Evolutionary conservation across 2,888 invertebrate species (phyloP).

Genomic region (Alcis repandata): DNA sequence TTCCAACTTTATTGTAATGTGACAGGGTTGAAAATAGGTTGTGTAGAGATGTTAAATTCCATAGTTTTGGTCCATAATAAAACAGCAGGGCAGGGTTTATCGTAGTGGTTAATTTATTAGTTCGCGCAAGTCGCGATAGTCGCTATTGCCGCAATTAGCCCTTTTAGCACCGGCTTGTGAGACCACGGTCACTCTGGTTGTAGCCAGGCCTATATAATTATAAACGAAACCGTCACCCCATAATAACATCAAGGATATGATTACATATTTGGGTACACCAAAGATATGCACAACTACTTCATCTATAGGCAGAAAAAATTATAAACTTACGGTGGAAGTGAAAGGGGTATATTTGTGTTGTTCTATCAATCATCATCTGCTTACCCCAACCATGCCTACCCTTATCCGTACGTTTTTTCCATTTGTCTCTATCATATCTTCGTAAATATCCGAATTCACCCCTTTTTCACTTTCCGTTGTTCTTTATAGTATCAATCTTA

Average conservation of each 20-base stretch:
- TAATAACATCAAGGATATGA: background rate
- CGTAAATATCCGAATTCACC: no score
- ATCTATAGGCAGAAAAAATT: background rate
- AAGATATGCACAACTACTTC: background rate
- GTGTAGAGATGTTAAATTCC: conserved; percentile 15
- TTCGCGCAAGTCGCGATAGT: conserved; percentile 41
- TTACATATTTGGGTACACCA: background rate
- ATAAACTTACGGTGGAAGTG: no score
- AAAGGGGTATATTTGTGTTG: no score
- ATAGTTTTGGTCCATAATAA: conserved; percentile 38
- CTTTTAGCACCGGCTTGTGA: conserved; percentile 43
- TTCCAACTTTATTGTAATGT: conserved; percentile 12
- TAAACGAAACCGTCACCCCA: background rate
- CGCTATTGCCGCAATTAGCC: conserved; percentile 53
- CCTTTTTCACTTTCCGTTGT: no score
- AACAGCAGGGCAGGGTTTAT: conserved; percentile 41
- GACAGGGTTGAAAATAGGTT: conserved; percentile 20
- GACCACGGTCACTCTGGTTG: conserved; percentile 8
- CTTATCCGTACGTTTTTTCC: no score
- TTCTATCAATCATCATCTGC: no score
- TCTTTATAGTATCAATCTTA: no score
- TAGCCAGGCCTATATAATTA: background rate
- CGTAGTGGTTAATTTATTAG: conserved; percentile 45
- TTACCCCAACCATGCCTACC: no score
- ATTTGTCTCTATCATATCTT: no score